Base-by-base conservation (phyloP, 2,113 vertebrate genomes). In the Vimba vimba region DNA sequence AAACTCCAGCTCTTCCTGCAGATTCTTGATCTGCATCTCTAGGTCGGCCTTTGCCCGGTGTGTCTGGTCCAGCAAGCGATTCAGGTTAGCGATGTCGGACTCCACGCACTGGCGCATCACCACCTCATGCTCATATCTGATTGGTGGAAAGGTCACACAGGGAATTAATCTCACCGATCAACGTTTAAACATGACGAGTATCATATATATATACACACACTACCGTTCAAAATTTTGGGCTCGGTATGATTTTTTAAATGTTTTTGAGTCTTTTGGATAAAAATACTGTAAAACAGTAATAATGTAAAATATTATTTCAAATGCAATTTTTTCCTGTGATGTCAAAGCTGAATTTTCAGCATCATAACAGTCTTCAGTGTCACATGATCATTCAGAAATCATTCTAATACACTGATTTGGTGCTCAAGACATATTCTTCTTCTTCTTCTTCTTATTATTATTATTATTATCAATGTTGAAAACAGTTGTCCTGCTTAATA, bases 1-100 rank as follows among this genome's bases (percentile, higher is more conserved):
- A 93, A 93, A 98, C 64, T 94, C 96, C 92, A 99, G 92, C 90
- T 99, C 98, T 88, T 98, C 97, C 86, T 96, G 94, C 90, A 99
- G 91, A 3, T 94, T 86, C 77, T 97, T 96, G 1, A 98, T 96
- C 94, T 98, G 97, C 90, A 96, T 95, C 95, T 98, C 97, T 91
- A 98, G 93, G 93, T 98, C 97, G 0, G 96, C 90, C 85, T 96
- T 96, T 50, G 94, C 95, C 78, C 97, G 92, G 12, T 97, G 97
- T 91, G 97, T 96, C 91, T 99, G 96, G 9, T 99, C 97, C 83
- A 98, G 94, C 82, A 98, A 94, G 74, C 95, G 93, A 15, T 95
- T 95, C 62, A 97, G 93, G 86, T 97, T 97, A 0, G 95, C 96
- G 55, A 97, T 97, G 88, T 99, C 96, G 0, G 94, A 95, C 93